These are phyloP conservation scores for Rhagonycha lutea DNA, from an alignment of 2,888 invertebrate genomes.

Conservation along the genomic window DNA sequence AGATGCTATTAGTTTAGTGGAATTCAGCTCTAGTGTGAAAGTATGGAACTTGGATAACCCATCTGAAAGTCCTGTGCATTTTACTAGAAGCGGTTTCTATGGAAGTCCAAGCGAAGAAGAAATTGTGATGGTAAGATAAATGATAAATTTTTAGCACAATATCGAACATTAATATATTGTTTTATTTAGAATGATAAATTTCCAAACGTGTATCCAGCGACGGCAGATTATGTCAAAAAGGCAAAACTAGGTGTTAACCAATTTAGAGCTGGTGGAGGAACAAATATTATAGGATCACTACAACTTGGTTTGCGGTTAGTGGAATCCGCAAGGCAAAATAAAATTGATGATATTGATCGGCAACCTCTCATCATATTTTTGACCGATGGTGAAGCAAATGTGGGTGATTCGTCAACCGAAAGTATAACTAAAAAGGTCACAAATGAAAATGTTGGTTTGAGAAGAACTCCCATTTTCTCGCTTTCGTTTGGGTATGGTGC, in stretches of 20 bases:
- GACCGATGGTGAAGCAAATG: constrained; percentile 69
- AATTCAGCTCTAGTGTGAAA: constrained; percentile 62
- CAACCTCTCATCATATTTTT: constrained; percentile 69
- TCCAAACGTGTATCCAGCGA: constrained; percentile 60
- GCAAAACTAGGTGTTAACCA: constrained; percentile 63
- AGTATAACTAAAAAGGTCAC: constrained; percentile 34
- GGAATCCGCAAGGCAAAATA: constrained; percentile 36
- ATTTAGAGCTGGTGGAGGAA: constrained; percentile 63
- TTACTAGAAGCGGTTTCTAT: constrained; percentile 14
- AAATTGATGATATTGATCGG: constrained; percentile 43
- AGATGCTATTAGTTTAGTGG: constrained; percentile 71
- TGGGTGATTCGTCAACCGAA: constrained; percentile 60
- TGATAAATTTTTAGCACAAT: no score
- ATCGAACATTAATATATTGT: not conserved
- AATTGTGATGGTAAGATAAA: constrained; percentile 6
- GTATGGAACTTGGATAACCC: constrained; percentile 61
- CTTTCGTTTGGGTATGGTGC: constrained; percentile 75
- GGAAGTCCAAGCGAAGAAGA: constrained; percentile 32
- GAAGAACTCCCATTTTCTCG: constrained; percentile 60
- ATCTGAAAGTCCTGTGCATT: constrained; percentile 47
- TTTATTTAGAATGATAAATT: constrained; percentile 43
- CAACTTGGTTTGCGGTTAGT: constrained; percentile 55
- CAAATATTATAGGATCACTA: constrained; percentile 70
- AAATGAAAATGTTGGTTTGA: constrained; percentile 57
- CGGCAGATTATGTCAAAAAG: constrained; percentile 61